These are phyloP conservation scores for Oncorhynchus gorbuscha DNA, from an alignment of 2,113 vertebrate genomes.

Conservation along the genomic window DNA sequence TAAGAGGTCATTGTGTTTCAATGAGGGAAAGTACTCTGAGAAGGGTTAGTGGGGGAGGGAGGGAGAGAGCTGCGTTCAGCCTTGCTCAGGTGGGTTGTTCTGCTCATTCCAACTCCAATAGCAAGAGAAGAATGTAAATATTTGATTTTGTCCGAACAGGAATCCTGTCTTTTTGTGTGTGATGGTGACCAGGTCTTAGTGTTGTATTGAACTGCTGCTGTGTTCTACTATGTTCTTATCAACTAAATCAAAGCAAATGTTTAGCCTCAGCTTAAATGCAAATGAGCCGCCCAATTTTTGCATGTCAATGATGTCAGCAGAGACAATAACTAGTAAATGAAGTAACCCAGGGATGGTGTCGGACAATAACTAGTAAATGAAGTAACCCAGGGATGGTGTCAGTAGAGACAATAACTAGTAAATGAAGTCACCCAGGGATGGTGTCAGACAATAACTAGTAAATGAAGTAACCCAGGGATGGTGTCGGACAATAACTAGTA, in stretches of 20 bases:
- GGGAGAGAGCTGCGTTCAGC: no score
- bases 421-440: not conserved
- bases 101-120: no score
- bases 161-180: no score
- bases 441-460: not conserved
- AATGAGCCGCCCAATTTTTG: not conserved
- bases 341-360: not conserved
- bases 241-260: not conserved
- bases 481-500: not conserved
- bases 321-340: not conserved
- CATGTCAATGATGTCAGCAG: not conserved
- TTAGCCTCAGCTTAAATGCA: no score
- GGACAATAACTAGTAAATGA: not conserved
- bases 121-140: no score
- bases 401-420: not conserved
- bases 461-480: not conserved
- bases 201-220: no score
- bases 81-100: no score
- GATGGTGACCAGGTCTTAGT: no score
- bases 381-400: not conserved
- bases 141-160: no score
- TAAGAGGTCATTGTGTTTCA: not conserved
- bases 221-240: no score
- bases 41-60: no score
- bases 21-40: not conserved